These are phyloP conservation scores for Drosophila bipectinata DNA, from an alignment of 1,140 invertebrate species.

Conservation along the genomic window DNA sequence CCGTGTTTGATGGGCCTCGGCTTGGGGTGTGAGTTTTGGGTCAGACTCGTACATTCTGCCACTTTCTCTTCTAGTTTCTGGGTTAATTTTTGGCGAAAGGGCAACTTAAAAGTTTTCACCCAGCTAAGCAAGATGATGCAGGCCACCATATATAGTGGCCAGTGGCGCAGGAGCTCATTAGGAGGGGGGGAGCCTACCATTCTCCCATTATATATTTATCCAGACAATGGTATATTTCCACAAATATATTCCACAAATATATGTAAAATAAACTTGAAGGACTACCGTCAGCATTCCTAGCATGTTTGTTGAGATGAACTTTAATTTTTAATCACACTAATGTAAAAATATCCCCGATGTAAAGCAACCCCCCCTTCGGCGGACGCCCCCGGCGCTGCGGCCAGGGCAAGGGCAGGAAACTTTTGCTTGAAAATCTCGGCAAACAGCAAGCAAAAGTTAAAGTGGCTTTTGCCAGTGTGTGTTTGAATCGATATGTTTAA, in stretches of 20 bases:
- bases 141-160: constrained; percentile 31
- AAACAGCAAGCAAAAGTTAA: constrained; percentile 72
- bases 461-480: constrained; percentile 58
- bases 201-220: background rate
- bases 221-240: background rate
- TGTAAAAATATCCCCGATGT: background rate
- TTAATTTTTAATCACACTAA: background rate
- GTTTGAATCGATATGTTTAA: constrained; percentile 74
- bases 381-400: constrained; percentile 1
- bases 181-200: background rate
- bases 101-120: constrained; percentile 63
- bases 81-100: constrained; percentile 60
- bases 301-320: background rate
- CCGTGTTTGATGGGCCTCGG: background rate
- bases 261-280: background rate
- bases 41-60: constrained; percentile 26
- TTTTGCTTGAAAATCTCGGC: constrained; percentile 64
- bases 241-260: background rate
- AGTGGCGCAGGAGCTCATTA: background rate
- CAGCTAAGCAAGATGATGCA: constrained; percentile 59
- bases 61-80: constrained; percentile 56
- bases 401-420: constrained; percentile 16
- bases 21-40: constrained; percentile 23
- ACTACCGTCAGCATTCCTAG: background rate
- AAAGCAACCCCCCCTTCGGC: background rate